A percentile compares a stretch with the other conserved stretches of the same genome.
Conservation (phyloP, 2,113 vertebrate genomes). For the Thunnus thynnus region DNA sequence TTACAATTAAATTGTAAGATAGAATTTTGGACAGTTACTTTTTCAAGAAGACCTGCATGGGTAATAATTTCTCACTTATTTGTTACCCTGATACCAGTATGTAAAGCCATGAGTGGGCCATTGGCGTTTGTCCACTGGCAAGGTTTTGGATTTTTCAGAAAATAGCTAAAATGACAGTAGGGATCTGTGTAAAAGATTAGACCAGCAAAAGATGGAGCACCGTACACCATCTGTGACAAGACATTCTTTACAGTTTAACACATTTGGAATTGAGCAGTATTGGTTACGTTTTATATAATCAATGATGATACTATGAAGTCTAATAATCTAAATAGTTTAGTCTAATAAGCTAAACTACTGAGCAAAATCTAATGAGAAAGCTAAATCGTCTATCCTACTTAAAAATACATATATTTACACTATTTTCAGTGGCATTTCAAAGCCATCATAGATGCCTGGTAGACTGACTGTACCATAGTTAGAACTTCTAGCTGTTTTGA, state of each 20-base stretch:
- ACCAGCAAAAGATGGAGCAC: too few relatives aligned
- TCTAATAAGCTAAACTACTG: background rate
- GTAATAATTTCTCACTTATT: background rate
- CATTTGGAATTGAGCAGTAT: background rate
- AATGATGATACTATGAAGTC: background rate
- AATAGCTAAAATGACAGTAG: background rate
- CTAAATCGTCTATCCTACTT: background rate
- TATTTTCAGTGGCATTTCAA: background rate
- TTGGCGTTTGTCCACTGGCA: background rate
- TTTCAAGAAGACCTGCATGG: background rate
- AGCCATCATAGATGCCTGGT: background rate
- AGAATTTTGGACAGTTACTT: background rate
- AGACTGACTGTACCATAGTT: background rate
- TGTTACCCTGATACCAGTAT: background rate
- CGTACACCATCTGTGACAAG: background rate
- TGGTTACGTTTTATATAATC: background rate
- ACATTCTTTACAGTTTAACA: background rate
- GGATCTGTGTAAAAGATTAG: conserved; percentile 1
- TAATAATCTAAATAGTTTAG: too few relatives aligned
- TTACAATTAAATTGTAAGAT: background rate
- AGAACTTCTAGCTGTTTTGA: conserved; percentile 8
- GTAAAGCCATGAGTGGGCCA: background rate
- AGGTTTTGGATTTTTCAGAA: background rate
- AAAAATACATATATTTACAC: background rate
- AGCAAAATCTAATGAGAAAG: background rate